Conservation (phyloP, 2,113 vertebrate species). For the Hemiscyllium ocellatum region DNA sequence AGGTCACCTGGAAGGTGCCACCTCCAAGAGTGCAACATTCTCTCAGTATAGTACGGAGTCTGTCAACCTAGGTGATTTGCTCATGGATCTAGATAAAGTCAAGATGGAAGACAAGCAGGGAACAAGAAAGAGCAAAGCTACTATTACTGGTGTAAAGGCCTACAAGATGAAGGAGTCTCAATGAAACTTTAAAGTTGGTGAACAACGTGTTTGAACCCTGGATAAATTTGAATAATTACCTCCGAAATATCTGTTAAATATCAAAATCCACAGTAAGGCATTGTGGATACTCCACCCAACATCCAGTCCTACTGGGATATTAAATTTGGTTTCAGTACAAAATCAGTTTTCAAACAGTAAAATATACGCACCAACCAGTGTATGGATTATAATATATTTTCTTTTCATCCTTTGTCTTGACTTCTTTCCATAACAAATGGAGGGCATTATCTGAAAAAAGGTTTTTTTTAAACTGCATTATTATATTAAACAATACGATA, state of each 20-base stretch:
- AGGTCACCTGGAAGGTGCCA: neutral
- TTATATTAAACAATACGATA: neutral
- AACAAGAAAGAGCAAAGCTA: neutral
- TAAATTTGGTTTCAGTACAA: neutral
- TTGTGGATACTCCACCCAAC: neutral
- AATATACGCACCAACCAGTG: slow-evolving; percentile 77
- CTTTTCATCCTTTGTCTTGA: slow-evolving; percentile 72
- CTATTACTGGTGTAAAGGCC: neutral
- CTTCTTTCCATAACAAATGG: slow-evolving; percentile 86
- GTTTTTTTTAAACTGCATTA: neutral
- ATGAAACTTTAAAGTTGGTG: neutral
- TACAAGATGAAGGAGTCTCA: neutral
- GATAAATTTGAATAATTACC: neutral
- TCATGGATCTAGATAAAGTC: neutral
- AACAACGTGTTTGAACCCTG: neutral
- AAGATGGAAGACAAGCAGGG: neutral
- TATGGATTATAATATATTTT: slow-evolving; percentile 93
- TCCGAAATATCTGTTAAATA: neutral
- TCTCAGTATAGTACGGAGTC: neutral
- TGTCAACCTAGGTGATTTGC: neutral
- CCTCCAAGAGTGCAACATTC: neutral
- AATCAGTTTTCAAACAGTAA: neutral
- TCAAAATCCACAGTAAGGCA: neutral
- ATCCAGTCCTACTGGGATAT: too few relatives aligned
- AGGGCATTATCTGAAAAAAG: slow-evolving; percentile 63